phyloP scores from a whole-genome alignment of 2,888 invertebrate species.

The Neuroscelio doddi region DNA sequence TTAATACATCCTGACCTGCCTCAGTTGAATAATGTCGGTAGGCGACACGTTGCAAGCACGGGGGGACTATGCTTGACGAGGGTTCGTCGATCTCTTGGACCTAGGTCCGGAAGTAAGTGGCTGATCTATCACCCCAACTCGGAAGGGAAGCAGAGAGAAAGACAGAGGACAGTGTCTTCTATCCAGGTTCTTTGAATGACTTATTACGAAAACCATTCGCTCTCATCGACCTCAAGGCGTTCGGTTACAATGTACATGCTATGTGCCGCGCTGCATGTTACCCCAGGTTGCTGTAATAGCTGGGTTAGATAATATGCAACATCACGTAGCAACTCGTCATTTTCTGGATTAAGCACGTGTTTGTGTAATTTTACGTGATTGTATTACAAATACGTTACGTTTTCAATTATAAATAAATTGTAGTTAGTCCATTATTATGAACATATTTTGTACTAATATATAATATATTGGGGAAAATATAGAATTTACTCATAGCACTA shows the following conservation, averaged over 20 bases:
- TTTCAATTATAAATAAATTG: too few species aligned
- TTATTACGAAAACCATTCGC: conserved; percentile 56
- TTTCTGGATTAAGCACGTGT: too few species aligned
- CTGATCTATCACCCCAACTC: conserved; percentile 54
- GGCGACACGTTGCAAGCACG: conserved; percentile 24
- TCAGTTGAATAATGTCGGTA: conserved; percentile 43
- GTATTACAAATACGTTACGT: too few species aligned
- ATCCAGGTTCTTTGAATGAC: conserved; percentile 53
- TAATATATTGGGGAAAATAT: too few species aligned
- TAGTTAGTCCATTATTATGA: too few species aligned
- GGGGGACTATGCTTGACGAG: conserved; percentile 28
- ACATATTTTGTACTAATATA: too few species aligned
- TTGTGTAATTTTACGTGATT: too few species aligned
- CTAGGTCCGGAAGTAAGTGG: conserved; percentile 55
- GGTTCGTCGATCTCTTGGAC: conserved; percentile 49
- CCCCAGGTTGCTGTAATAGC: conserved; percentile 5
- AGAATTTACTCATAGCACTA: too few species aligned
- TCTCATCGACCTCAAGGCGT: conserved; percentile 44
- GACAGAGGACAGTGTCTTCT: conserved; percentile 47
- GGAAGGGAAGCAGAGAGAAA: conserved; percentile 43
- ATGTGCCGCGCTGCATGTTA: too few species aligned
- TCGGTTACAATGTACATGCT: not conserved
- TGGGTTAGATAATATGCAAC: conserved; percentile 16
- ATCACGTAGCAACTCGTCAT: too few species aligned
- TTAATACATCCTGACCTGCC: conserved; percentile 47